phyloP scores from a whole-genome alignment of 2,888 invertebrate species.

The Stenodema calcarata region DNA sequence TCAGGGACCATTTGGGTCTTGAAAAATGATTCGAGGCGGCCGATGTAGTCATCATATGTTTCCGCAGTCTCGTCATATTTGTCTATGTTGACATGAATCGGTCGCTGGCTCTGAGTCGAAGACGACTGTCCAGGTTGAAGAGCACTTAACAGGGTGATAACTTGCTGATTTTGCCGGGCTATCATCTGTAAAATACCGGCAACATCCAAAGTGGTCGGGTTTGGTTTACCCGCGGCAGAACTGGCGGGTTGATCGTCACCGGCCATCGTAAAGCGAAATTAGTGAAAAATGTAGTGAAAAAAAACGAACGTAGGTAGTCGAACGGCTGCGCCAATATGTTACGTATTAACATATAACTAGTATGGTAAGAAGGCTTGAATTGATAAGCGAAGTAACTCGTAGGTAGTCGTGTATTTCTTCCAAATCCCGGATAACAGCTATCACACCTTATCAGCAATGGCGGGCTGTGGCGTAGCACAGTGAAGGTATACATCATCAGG shows the following conservation, averaged over 20 bases:
- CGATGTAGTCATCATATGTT: slow-evolving; percentile 12
- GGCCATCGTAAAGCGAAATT: neutral
- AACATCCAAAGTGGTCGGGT: neutral
- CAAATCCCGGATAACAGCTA: too few relatives aligned
- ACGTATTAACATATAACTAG: too few relatives aligned
- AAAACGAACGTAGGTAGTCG: neutral
- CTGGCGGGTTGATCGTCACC: neutral
- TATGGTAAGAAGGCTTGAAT: too few relatives aligned
- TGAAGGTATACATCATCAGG: too few relatives aligned
- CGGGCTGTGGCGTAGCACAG: too few relatives aligned
- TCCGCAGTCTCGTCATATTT: slow-evolving; percentile 17
- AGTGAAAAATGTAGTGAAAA: too few relatives aligned
- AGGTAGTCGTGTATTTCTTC: too few relatives aligned
- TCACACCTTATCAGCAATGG: too few relatives aligned
- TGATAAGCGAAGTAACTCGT: too few relatives aligned
- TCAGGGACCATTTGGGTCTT: slow-evolving; percentile 7
- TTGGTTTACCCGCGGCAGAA: neutral
- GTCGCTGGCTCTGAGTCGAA: neutral
- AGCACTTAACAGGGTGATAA: neutral
- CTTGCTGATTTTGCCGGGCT: neutral
- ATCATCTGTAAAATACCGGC: neutral
- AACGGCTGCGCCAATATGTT: too few relatives aligned
- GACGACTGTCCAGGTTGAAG: neutral
- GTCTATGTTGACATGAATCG: slow-evolving; percentile 18
- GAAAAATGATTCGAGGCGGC: slow-evolving; percentile 15